Base-by-base conservation (phyloP, 2,797 vertebrate species). In the Atherinosoma microstoma region DNA sequence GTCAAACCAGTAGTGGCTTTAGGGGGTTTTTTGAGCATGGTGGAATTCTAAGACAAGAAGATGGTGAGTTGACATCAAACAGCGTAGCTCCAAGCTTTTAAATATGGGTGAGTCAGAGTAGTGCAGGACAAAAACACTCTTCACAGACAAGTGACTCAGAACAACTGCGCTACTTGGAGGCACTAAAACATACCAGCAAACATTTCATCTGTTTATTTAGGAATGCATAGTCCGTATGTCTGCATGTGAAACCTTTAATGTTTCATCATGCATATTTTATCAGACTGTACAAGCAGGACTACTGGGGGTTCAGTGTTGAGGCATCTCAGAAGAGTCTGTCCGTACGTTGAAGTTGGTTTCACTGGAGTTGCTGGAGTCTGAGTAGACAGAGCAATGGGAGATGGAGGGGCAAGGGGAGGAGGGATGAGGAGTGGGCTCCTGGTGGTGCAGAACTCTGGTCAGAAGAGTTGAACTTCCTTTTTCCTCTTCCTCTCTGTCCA, bases 291-390 rank as follows among this genome's bases (percentile, higher is more conserved):
- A 45, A 42, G 67, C 10, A 5, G 59, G 34, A 35, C 42, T 35
- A 15, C 51, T 1, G 2, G 24, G 29, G 70, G 62, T 6, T 89
- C 72, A 87, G 57, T 56, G 81, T 54, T 79, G 80, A 36, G 81
- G 69, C 2, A 60, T 51, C 36, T 75, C 78, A 0, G 82, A 7
- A 0, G 84, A 80, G 29, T 4, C 64, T 54, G 86, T 87, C 16
- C 92, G 81, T 53, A 90, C 53, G 58, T 91, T 88, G 65, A 91
- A 80, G 85, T 93, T 91, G 60, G 86, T 80, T 67, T 94, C 90
- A 11, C 88, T 90, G 7, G 93, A 93, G 79, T 94, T 93, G 83
- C 92, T 93, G 5, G 94, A 94, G 79, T 94, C 94, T 0, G 94
- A 93, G 87, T 69, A 78, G 70, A 93, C 3, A 9, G 91, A 86